Conservation (phyloP, 2,797 vertebrate species). For the Sebastes matsubarae region DNA sequence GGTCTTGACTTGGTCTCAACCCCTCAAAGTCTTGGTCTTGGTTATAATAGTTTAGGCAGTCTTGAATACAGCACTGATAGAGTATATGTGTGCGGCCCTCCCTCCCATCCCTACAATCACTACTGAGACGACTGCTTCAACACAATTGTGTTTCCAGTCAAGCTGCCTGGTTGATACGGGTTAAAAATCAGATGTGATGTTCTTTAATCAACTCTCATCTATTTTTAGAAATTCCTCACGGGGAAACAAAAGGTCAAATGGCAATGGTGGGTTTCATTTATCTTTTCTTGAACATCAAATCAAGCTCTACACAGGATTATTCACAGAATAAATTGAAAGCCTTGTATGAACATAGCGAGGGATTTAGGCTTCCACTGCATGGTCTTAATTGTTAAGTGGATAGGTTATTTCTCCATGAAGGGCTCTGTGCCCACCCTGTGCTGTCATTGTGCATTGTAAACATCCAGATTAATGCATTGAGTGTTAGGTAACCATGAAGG, state of each 20-base stretch:
- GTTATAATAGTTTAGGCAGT: too few species aligned
- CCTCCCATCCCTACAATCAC: background rate
- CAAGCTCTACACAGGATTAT: constrained; percentile 42
- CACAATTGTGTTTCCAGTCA: background rate
- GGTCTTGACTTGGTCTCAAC: too few species aligned
- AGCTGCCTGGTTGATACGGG: background rate
- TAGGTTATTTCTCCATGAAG: constrained; percentile 29
- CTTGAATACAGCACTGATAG: too few species aligned
- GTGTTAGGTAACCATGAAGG: constrained; percentile 26
- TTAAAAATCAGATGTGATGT: background rate
- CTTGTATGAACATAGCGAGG: background rate
- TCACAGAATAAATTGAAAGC: constrained; percentile 39
- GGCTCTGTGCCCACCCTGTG: background rate
- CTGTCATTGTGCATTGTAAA: constrained; percentile 2
- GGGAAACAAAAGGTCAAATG: constrained; percentile 20
- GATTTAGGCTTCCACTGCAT: constrained; percentile 24
- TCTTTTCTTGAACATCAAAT: constrained; percentile 40
- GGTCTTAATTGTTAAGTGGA: constrained; percentile 25
- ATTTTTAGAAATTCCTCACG: background rate
- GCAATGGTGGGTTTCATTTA: background rate
- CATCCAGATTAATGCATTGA: constrained; percentile 19
- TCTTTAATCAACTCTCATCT: constrained; percentile 15
- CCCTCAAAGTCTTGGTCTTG: too few species aligned
- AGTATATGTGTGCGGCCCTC: background rate
- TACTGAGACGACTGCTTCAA: background rate